These are phyloP conservation scores for Drosophila paramelanica DNA, from an alignment of 2,888 invertebrate species.

Conservation along the genomic window DNA sequence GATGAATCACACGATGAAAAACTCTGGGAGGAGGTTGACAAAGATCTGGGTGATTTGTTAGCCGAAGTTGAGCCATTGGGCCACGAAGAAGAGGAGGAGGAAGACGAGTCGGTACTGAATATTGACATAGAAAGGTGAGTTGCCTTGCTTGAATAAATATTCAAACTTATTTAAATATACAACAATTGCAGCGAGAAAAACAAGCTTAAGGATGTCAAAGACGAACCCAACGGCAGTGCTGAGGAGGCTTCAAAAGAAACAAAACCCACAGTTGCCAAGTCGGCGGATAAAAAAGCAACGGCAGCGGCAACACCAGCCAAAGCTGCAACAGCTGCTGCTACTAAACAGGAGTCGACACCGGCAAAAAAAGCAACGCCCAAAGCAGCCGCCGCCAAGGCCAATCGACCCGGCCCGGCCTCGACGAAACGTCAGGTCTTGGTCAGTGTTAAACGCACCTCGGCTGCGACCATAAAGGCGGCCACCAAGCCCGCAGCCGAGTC, in stretches of 20 bases:
- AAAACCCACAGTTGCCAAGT: constrained; percentile 25
- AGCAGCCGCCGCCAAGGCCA: constrained; percentile 47
- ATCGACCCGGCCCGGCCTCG: constrained; percentile 64
- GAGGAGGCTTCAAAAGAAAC: constrained; percentile 53
- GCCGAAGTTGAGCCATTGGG: constrained; percentile 89
- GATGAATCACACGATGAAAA: constrained; percentile 88
- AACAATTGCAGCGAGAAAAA: constrained; percentile 86
- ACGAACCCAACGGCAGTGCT: constrained; percentile 68
- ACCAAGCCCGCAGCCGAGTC: constrained; percentile 56
- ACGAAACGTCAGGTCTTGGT: constrained; percentile 66
- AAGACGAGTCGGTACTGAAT: constrained; percentile 87
- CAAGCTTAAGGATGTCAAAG: constrained; percentile 81
- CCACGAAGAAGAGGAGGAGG: constrained; percentile 88
- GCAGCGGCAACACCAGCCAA: constrained; percentile 32
- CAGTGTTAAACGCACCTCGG: constrained; percentile 66
- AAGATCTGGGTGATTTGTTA: constrained; percentile 91
- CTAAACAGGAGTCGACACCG: constrained; percentile 18
- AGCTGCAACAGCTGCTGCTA: constrained; percentile 7
- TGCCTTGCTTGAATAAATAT: neutral
- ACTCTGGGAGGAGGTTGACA: constrained; percentile 93
- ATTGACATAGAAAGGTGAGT: constrained; percentile 86
- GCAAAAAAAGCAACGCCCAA: constrained; percentile 58
- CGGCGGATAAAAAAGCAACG: constrained; percentile 39
- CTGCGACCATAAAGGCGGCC: constrained; percentile 57
- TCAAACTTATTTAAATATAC: neutral